Conservation (phyloP, 1,140 invertebrate genomes). For the Eriocheir sinensis region DNA sequence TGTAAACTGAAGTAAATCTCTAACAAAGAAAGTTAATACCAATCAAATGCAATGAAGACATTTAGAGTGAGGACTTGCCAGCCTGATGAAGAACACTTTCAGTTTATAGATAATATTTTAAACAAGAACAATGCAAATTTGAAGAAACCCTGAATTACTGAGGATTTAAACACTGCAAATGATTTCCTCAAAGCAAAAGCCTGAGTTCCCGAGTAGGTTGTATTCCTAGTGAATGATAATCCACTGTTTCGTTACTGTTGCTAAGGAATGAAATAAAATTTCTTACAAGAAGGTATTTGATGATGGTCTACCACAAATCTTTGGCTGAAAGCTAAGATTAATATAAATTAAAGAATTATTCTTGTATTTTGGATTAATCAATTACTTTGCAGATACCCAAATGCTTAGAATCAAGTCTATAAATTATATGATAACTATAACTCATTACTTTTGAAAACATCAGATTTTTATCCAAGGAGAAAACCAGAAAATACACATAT, state of each 20-base stretch:
- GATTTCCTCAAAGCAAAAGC: too few relatives aligned
- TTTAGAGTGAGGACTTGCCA: too few relatives aligned
- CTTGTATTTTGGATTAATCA: not conserved
- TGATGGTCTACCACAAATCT: not conserved
- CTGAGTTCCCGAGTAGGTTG: too few relatives aligned
- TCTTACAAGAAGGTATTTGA: not conserved
- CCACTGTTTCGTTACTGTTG: not conserved
- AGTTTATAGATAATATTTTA: too few relatives aligned
- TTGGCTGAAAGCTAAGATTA: not conserved
- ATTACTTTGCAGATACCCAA: not conserved
- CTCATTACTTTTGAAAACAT: not conserved
- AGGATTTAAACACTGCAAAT: too few relatives aligned
- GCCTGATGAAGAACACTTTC: too few relatives aligned
- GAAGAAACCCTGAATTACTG: too few relatives aligned
- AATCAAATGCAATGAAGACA: too few relatives aligned
- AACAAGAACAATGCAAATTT: too few relatives aligned
- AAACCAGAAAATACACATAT: not conserved
- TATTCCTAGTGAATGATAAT: not conserved
- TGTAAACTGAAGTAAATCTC: too few relatives aligned
- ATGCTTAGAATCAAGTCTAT: not conserved
- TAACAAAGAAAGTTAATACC: too few relatives aligned
- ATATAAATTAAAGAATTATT: not conserved
- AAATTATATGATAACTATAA: not conserved
- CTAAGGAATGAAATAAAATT: not conserved
- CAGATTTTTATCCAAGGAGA: not conserved